These are phyloP conservation scores for Meloe dianella DNA, from an alignment of 2,888 invertebrate species.

Conservation along the genomic window DNA sequence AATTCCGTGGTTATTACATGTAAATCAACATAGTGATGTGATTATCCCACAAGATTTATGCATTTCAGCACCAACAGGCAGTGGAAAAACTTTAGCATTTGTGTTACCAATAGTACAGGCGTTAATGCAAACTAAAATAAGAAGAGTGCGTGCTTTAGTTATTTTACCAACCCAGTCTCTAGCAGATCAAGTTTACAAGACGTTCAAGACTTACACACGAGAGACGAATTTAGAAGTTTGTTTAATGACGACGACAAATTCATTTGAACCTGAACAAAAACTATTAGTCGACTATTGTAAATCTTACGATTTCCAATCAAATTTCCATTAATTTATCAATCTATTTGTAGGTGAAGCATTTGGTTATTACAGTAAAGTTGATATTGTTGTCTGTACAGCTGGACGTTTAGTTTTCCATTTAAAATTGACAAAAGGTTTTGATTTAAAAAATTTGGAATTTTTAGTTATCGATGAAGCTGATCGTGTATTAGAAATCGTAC, in stretches of 20 bases:
- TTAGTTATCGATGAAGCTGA: slow-evolving; percentile 98
- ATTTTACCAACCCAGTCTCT: slow-evolving; percentile 92
- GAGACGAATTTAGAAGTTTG: slow-evolving; percentile 74
- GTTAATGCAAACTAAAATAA: slow-evolving; percentile 45
- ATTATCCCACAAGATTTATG: slow-evolving; percentile 89
- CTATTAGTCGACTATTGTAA: slow-evolving; percentile 65
- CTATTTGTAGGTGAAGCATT: slow-evolving; percentile 61
- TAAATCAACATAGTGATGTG: slow-evolving; percentile 65
- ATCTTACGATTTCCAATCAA: slow-evolving; percentile 18
- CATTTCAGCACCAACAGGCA: slow-evolving; percentile 96
- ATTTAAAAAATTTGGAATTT: slow-evolving; percentile 73
- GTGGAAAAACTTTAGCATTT: slow-evolving; percentile 96
- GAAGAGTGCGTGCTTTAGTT: slow-evolving; percentile 80
- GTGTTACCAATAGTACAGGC: slow-evolving; percentile 89
- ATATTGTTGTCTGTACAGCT: slow-evolving; percentile 92
- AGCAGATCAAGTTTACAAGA: slow-evolving; percentile 86
- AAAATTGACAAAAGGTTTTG: slow-evolving; percentile 80
- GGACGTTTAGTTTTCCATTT: slow-evolving; percentile 93
- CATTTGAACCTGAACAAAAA: slow-evolving; percentile 72
- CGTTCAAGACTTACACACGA: slow-evolving; percentile 74
- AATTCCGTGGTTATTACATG: slow-evolving; percentile 76
- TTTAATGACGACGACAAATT: slow-evolving; percentile 71
- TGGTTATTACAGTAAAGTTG: slow-evolving; percentile 69
- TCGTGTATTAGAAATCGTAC: slow-evolving; percentile 87
- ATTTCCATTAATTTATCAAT: not conserved